phyloP scores from a whole-genome alignment of 2,888 invertebrate genomes.

The Brenthis hecate region DNA sequence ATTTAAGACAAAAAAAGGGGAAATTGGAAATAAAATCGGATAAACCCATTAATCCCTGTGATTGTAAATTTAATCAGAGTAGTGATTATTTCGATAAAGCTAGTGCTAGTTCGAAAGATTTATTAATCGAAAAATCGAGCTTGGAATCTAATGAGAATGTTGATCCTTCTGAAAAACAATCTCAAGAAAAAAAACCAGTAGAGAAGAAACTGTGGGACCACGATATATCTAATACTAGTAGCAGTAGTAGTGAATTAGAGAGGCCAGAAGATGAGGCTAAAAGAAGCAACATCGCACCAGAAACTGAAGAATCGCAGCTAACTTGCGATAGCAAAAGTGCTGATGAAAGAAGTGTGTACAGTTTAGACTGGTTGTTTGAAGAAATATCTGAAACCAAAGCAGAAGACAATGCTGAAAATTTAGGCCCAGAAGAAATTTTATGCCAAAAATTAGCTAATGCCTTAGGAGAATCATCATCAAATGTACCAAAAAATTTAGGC shows the following conservation, averaged over 20 bases:
- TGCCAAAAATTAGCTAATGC: conserved; percentile 65
- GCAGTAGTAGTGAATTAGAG: conserved; percentile 77
- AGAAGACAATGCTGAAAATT: conserved; percentile 53
- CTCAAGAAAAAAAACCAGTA: conserved; percentile 53
- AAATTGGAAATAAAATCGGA: conserved; percentile 63
- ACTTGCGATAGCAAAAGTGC: conserved; percentile 68
- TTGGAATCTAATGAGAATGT: conserved; percentile 77
- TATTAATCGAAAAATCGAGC: conserved; percentile 83
- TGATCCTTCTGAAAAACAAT: conserved; percentile 58
- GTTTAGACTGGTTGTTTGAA: conserved; percentile 77
- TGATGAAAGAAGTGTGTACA: conserved; percentile 74
- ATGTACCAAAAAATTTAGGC: conserved; percentile 85
- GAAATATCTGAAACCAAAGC: conserved; percentile 55
- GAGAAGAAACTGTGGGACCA: conserved; percentile 77
- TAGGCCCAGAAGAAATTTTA: conserved; percentile 56
- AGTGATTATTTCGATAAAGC: conserved; percentile 83
- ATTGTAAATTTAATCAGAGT: conserved; percentile 61
- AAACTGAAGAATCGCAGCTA: conserved; percentile 65
- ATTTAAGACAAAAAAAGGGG: conserved; percentile 71
- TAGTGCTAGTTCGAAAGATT: conserved; percentile 88
- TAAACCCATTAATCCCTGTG: conserved; percentile 54
- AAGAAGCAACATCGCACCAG: conserved; percentile 52
- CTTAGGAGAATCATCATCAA: conserved; percentile 73
- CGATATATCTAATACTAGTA: conserved; percentile 83
- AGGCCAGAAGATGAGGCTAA: conserved; percentile 53